Conservation (phyloP, 1,140 invertebrate species). For the Drosophila persimilis region DNA sequence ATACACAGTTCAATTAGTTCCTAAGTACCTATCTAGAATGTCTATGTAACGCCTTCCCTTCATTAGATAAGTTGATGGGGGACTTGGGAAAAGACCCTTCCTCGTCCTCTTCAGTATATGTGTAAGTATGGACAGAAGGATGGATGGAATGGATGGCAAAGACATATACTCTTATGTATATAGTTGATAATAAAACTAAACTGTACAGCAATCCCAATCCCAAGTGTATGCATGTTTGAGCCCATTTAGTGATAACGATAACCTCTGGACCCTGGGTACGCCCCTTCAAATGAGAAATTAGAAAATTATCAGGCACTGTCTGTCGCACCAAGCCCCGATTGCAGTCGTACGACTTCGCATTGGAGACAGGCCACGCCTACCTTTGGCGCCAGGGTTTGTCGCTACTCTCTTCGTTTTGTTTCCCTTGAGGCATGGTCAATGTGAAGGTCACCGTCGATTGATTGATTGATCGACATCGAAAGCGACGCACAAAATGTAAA, state of each 20-base stretch:
- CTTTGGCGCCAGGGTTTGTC: slow-evolving; percentile 31
- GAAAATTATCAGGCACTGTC: slow-evolving; percentile 14
- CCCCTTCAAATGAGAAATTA: slow-evolving; percentile 23
- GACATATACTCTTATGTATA: slow-evolving; percentile 27
- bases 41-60: slow-evolving; percentile 10
- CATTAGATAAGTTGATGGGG: background rate
- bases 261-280: slow-evolving; percentile 18
- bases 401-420: background rate
- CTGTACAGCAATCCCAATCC: slow-evolving; percentile 23
- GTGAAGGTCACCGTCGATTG: slow-evolving; percentile 51
- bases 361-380: slow-evolving; percentile 42
- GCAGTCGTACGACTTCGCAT: background rate
- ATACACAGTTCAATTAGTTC: slow-evolving; percentile 53
- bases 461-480: slow-evolving; percentile 57
- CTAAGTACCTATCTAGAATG: slow-evolving; percentile 44
- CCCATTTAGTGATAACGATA: slow-evolving; percentile 18
- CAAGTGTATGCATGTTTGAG: slow-evolving; percentile 11
- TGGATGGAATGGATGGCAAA: slow-evolving; percentile 15
- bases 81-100: background rate
- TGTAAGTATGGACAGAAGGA: background rate
- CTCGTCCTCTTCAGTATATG: slow-evolving; percentile 11
- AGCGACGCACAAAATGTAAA: slow-evolving; percentile 48
- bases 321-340: too few species aligned
- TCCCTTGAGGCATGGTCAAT: slow-evolving; percentile 28
- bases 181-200: slow-evolving; percentile 46